phyloP scores from a whole-genome alignment of 2,113 vertebrate genomes.

The Anarrhichthys ocellatus region DNA sequence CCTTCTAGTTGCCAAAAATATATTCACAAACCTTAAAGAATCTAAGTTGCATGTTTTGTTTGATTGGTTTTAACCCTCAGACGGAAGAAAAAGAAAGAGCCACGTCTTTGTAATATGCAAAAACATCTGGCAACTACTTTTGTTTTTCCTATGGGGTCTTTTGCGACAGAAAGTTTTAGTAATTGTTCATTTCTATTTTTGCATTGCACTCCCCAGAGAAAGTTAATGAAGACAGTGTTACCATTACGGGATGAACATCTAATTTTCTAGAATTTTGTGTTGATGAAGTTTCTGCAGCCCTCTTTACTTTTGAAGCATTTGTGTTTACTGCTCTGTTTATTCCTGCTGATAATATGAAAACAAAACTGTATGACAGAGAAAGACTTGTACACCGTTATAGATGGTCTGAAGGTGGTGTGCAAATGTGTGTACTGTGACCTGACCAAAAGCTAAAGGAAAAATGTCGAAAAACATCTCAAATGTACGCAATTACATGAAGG shows the following conservation, averaged over 20 bases:
- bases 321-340: neutral
- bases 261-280: neutral
- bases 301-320: neutral
- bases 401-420: neutral
- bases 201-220: neutral
- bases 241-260: neutral
- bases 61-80: neutral
- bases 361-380: neutral
- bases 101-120: neutral
- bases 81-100: neutral
- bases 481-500: neutral
- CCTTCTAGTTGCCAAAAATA: neutral
- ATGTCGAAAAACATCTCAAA: neutral
- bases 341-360: neutral
- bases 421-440: slow-evolving; percentile 3
- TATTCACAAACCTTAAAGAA: neutral
- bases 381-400: too few relatives aligned
- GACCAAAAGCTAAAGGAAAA: neutral
- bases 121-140: neutral
- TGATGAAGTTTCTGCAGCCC: neutral
- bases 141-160: neutral
- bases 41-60: neutral
- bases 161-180: neutral
- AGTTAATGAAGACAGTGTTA: neutral
- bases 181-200: neutral